Conservation (phyloP, 1,140 invertebrate genomes). For the Heterodera schachtii region DNA sequence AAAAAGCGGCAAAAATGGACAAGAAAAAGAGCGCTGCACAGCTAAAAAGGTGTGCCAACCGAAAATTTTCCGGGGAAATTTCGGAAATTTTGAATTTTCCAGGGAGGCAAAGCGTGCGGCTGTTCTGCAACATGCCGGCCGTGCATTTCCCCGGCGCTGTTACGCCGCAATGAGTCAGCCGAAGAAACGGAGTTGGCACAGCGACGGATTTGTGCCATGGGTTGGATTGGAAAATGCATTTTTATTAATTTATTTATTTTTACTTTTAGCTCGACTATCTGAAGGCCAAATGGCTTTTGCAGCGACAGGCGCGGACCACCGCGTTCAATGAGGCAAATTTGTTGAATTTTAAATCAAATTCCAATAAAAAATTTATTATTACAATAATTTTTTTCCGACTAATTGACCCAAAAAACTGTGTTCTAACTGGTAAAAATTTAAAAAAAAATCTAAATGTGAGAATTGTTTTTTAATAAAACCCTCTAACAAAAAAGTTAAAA, state of each 20-base stretch:
- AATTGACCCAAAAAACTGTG: too few species aligned
- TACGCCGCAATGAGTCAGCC: slow-evolving; percentile 13
- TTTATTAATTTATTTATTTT: slow-evolving; percentile 3
- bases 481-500: background rate
- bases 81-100: background rate
- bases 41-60: background rate
- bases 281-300: slow-evolving; percentile 45
- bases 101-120: slow-evolving; percentile 23
- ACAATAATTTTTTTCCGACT: too few species aligned
- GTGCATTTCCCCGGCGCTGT: slow-evolving; percentile 5
- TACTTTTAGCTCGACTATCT: slow-evolving; percentile 50
- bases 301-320: slow-evolving; percentile 32
- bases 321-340: slow-evolving; percentile 13
- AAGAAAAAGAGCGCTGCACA: background rate
- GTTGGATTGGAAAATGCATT: background rate
- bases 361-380: too few species aligned
- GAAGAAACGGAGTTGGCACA: slow-evolving; percentile 43
- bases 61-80: background rate
- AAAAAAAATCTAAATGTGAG: too few species aligned
- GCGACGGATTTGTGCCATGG: slow-evolving; percentile 36
- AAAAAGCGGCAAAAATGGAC: background rate
- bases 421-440: too few species aligned
- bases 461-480: too few species aligned
- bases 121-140: slow-evolving; percentile 1
- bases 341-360: too few species aligned